Evolutionary conservation across 2,113 vertebrate species (phyloP).

Genomic region (Cryptomyrus ogoouensis): DNA sequence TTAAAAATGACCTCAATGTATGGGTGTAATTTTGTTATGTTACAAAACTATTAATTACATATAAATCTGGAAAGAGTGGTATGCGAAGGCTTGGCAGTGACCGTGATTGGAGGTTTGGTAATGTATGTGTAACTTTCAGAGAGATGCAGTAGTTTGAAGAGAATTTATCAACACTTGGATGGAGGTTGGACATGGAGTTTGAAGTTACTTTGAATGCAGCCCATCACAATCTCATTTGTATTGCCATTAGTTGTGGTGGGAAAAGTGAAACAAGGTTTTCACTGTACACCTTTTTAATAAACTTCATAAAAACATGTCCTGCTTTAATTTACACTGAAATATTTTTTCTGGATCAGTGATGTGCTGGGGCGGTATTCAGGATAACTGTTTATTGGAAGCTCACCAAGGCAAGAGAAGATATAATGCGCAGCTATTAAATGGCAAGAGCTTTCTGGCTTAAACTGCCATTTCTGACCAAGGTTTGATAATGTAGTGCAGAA

Average conservation of each 20-base stretch:
- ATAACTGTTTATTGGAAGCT: not conserved
- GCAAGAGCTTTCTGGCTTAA: not conserved
- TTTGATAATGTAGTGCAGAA: not conserved
- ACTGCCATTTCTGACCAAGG: not conserved
- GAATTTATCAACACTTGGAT: not conserved
- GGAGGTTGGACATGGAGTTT: not conserved
- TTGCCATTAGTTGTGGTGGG: not conserved
- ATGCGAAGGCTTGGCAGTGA: not conserved
- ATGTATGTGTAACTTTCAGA: not conserved
- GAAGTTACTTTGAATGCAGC: not conserved
- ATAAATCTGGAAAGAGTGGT: not conserved
- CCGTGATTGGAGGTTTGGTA: not conserved
- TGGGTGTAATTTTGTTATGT: not conserved
- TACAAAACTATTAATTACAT: not conserved
- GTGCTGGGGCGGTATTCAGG: not conserved
- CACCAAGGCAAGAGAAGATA: not conserved
- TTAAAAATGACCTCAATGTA: not conserved
- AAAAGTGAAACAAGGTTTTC: not conserved
- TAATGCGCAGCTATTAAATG: not conserved
- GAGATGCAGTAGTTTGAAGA: too few species aligned
- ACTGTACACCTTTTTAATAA: not conserved
- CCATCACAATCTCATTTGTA: not conserved
- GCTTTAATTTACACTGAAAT: not conserved
- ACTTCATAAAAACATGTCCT: not conserved
- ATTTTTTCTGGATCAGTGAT: not conserved